Evolutionary conservation across 1,140 invertebrate species (phyloP).

Genomic region (Hormaphis cornu): DNA sequence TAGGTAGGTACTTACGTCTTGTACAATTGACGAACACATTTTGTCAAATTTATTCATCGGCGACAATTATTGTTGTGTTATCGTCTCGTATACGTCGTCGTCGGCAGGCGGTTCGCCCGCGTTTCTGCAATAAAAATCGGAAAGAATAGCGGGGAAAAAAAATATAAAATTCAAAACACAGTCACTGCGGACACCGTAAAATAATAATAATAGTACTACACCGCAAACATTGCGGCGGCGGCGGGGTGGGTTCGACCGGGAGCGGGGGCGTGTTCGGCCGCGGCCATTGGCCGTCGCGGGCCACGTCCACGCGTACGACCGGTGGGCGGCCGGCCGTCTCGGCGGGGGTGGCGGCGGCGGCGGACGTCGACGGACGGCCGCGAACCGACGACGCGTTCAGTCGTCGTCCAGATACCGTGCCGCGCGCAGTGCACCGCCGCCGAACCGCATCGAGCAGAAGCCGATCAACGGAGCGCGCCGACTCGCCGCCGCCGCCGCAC

Average conservation of each 20-base stretch:
- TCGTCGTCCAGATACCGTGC: slow-evolving; percentile 25
- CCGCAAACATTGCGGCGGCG: background rate
- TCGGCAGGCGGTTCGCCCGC: background rate
- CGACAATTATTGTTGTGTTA: no score
- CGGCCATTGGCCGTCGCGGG: slow-evolving; percentile 14
- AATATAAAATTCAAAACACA: background rate
- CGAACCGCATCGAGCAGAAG: no score
- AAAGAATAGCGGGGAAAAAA: background rate
- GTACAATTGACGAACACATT: no score
- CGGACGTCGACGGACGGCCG: background rate
- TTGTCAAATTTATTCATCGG: background rate
- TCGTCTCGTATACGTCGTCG: no score
- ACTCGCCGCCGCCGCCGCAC: background rate
- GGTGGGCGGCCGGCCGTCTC: background rate
- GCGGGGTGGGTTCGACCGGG: background rate
- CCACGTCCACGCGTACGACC: slow-evolving; percentile 16
- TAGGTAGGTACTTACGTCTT: no score
- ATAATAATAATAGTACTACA: background rate
- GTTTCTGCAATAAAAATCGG: slow-evolving; percentile 3
- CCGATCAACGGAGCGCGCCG: slow-evolving; percentile 11
- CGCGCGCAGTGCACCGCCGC: background rate
- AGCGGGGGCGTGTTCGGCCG: background rate
- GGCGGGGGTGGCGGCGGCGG: background rate
- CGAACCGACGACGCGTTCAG: background rate
- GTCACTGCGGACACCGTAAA: background rate